Evolutionary conservation across 2,113 vertebrate species (phyloP), one percentile per base, ranked within the genome.

Genomic region (Amblyopsis rosae): DNA sequence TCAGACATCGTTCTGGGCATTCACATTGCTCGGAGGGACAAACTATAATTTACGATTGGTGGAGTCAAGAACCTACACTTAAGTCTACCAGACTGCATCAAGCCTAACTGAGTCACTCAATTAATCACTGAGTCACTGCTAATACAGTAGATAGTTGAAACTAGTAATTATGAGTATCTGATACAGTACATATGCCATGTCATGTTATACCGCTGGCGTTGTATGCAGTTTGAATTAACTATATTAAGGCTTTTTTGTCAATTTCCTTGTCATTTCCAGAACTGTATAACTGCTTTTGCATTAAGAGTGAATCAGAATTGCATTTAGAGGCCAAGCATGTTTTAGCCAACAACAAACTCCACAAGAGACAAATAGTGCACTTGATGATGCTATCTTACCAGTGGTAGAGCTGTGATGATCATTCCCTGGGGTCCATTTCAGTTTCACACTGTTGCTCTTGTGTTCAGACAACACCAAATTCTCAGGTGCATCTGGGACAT

Each of bases 381-480:
- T 19, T 65, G 59, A 12, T 35, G 41, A 26, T 55, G 63, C 11
- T 65, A 41, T 79, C 35, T 41, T 95, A 99, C 98, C 96, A 15
- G 89, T 95, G 50, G 93, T 84, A 9, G 93, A 91, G 86, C 96
- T 98, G 80, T 96, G 96, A 72, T 97, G 95, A 56, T 83, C 91
- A 19, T 95, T 91, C 41, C 96, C 95, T 0, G 94, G 93, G 67
- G 82, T 90, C 98, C 98, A 99, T 16, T 93, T 94, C 26, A 98
- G 90, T 3, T 92, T 94, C 65, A 98, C 87, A 13, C 94, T 98
- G 72, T 88, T 91, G 80, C 92, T 91, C 80, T 93, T 93, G 76
- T 85, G 88, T 48, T 96, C 95, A 0, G 94, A 95, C 70, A 98
- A 82, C n/a, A 86, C 85, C 71, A 96, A 87, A 62, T 93, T 87